Percentiles rank a stretch among this genome's conserved stretches.
Conservation (phyloP, 2,113 vertebrate species). For the Arenaria interpres region DNA sequence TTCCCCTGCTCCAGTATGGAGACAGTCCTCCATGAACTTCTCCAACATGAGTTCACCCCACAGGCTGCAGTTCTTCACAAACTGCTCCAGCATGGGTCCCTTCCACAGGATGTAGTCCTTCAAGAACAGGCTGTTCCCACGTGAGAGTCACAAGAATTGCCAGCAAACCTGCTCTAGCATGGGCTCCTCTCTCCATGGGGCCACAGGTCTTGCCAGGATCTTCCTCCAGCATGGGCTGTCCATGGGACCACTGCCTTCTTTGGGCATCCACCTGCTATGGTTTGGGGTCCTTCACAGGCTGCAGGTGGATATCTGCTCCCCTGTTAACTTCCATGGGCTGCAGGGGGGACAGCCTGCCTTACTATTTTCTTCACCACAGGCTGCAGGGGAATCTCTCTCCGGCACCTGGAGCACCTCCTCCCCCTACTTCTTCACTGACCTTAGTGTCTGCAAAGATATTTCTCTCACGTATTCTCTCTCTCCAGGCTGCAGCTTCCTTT, state of each 20-base stretch:
- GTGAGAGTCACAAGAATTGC: not conserved
- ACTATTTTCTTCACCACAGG: not conserved
- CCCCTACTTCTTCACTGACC: not conserved
- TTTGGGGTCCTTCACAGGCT: fast-evolving
- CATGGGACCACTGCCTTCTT: not conserved
- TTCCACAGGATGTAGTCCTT: too few relatives aligned
- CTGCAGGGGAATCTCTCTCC: not conserved
- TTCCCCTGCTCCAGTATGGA: not conserved
- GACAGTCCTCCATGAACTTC: not conserved
- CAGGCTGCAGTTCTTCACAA: not conserved
- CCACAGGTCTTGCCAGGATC: not conserved
- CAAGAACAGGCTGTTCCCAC: too few relatives aligned
- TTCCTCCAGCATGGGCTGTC: not conserved
- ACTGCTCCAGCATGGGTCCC: not conserved
- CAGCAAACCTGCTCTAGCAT: not conserved
- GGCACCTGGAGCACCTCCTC: not conserved
- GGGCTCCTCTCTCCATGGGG: fast-evolving
- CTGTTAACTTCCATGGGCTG: not conserved
- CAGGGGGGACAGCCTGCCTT: not conserved
- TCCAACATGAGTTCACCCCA: not conserved
- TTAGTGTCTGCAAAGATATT: not conserved
- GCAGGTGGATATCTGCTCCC: not conserved
- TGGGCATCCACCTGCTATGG: not conserved
- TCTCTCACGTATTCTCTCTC: not conserved
- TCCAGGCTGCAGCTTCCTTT: not conserved